Evolutionary conservation across 2,888 invertebrate species (phyloP), one percentile per base, ranked within the genome.

Genomic region (Nineta flava): DNA sequence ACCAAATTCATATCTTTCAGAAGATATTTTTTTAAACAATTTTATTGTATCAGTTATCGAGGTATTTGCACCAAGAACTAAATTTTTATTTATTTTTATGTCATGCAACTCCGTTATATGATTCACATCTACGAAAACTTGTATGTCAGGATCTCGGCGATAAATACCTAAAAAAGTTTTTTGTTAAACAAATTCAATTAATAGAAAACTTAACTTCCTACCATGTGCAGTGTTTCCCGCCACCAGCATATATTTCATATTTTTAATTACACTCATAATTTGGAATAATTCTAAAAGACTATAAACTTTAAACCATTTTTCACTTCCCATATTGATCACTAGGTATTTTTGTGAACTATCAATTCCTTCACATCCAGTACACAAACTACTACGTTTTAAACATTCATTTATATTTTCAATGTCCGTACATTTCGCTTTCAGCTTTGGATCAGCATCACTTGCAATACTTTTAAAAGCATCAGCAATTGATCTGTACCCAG

Each of bases 151-250:
- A 10, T 57, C 53, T 42, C 65, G 61, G 52, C 72, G 69, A 31
- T 64, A 65, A 13, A 68, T 70, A 49, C 72, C 73, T 73, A 57
- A 2, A 64, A 62, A 49, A n/a, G 9, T 7, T 44, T 46, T 34
- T n/a, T 10, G n/a, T 43, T 4, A 46, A 21, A 46, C 15, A 35
- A 50, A 19, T 41, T 7, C 16, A 43, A 17, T 12, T 31, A 10
- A 46, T 7, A 42, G 15, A n/a, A 2, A 41, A 15, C 6, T 32
- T 26, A 4, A 3, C 3, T 15, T 32, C 32, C 60, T 65, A 82
- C 87, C 87, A 65, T 75, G 77, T 4, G 81, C 83, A 1, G 86
- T 86, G 59, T 86, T 85, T 19, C 87, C 87, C 16, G 79, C 81
- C 3, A 85, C 73, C 1, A 87, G 60, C 56, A 74, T 69, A 57